A percentile compares a stretch with the other conserved stretches of the same genome.
Conservation (phyloP, 2,888 invertebrate genomes). For the Cerceris ruficornis region DNA sequence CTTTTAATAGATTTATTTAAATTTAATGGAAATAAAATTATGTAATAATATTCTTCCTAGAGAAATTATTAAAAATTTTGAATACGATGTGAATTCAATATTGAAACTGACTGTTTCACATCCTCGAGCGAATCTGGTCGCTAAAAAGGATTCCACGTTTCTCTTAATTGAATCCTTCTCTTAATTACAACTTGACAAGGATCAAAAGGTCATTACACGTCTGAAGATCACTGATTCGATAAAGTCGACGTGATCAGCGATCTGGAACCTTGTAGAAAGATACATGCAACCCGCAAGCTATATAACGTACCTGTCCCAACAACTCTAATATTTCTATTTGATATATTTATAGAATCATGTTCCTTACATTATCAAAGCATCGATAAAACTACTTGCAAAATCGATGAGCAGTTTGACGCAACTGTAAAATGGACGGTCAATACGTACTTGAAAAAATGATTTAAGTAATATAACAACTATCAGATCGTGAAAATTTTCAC, state of each 20-base stretch:
- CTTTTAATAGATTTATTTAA: too few relatives aligned
- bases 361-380: not conserved
- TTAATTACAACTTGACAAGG: conserved; percentile 36
- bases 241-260: conserved; percentile 22
- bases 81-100: not conserved
- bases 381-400: not conserved
- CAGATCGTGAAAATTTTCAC: too few relatives aligned
- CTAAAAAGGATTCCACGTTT: conserved; percentile 13
- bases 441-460: not conserved
- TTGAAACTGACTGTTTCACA: not conserved
- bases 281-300: conserved; percentile 7
- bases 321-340: conserved; percentile 12
- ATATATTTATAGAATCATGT: conserved; percentile 28
- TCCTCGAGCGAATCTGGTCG: not conserved
- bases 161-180: conserved; percentile 14
- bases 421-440: not conserved
- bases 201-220: conserved; percentile 14
- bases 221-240: conserved; percentile 20
- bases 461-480: too few relatives aligned
- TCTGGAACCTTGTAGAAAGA: conserved; percentile 21
- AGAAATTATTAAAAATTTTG: not conserved
- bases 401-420: too few relatives aligned
- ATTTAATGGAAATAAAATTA: too few relatives aligned
- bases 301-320: conserved; percentile 2
- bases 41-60: too few relatives aligned